phyloP scores from a whole-genome alignment of 1,140 invertebrate species.

The Lepidurus apus region DNA sequence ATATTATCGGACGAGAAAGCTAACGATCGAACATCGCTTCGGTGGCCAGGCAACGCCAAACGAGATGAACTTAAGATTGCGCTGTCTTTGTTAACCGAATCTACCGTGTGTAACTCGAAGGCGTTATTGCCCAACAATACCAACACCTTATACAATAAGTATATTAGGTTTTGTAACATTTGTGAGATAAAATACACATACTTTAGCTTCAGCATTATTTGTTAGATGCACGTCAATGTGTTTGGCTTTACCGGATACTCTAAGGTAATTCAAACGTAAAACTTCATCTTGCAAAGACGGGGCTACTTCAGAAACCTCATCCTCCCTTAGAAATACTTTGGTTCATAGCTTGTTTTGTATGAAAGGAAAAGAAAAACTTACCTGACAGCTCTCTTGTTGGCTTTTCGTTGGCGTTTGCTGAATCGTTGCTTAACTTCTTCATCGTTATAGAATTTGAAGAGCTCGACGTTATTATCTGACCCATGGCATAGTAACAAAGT shows the following conservation, averaged over 20 bases:
- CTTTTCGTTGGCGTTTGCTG: slow-evolving; percentile 71
- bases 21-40: slow-evolving; percentile 77
- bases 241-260: slow-evolving; percentile 62
- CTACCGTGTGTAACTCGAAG: slow-evolving; percentile 48
- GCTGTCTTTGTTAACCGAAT: slow-evolving; percentile 58
- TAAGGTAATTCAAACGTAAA: slow-evolving; percentile 59
- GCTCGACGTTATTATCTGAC: slow-evolving; percentile 69
- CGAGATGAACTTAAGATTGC: neutral
- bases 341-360: no score
- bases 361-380: neutral
- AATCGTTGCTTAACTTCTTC: slow-evolving; percentile 64
- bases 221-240: slow-evolving; percentile 57
- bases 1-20: slow-evolving; percentile 87
- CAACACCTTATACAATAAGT: slow-evolving; percentile 42
- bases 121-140: slow-evolving; percentile 48
- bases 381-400: slow-evolving; percentile 40
- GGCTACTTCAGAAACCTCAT: slow-evolving; percentile 35
- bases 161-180: slow-evolving; percentile 30
- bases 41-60: slow-evolving; percentile 68
- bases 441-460: slow-evolving; percentile 71
- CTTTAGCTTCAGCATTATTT: slow-evolving; percentile 62
- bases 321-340: slow-evolving; percentile 34
- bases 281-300: slow-evolving; percentile 61
- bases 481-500: slow-evolving; percentile 75
- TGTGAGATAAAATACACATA: slow-evolving; percentile 44